Evolutionary conservation across 2,888 invertebrate species (phyloP).

Genomic region (Luperina testacea): DNA sequence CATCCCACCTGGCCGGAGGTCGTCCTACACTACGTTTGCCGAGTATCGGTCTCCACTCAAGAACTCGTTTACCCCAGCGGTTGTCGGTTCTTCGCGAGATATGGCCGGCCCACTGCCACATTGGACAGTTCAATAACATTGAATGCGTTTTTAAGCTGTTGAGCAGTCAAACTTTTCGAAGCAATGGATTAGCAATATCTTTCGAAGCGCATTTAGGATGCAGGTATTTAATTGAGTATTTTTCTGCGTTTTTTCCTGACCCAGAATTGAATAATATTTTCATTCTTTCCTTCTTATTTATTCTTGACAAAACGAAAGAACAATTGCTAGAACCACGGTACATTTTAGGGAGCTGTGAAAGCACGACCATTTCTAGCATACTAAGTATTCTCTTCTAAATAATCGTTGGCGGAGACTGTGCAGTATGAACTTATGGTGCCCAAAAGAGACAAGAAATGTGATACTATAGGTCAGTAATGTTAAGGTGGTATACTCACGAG

Average conservation of each 20-base stretch:
- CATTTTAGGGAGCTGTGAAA: background rate
- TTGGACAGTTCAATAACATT: no score
- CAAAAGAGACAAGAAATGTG: background rate
- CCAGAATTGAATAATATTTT: background rate
- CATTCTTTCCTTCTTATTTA: background rate
- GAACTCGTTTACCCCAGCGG: no score
- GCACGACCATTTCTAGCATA: background rate
- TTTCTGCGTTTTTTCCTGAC: background rate
- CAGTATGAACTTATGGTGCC: background rate
- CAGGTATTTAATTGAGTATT: background rate
- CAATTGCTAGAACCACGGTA: background rate
- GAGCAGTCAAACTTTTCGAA: background rate
- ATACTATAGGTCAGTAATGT: background rate
- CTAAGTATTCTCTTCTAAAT: background rate
- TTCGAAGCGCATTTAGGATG: background rate
- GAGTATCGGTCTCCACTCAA: no score
- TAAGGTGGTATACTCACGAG: slow-evolving; percentile 77
- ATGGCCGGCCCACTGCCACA: no score
- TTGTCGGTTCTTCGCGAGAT: no score
- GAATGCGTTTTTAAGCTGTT: background rate
- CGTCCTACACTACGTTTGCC: no score
- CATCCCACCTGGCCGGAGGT: no score
- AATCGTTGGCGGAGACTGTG: no score
- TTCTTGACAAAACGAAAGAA: background rate
- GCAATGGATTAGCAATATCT: background rate